Base-by-base conservation (phyloP, 2,888 invertebrate species). In the Chrysolina haemoptera region DNA sequence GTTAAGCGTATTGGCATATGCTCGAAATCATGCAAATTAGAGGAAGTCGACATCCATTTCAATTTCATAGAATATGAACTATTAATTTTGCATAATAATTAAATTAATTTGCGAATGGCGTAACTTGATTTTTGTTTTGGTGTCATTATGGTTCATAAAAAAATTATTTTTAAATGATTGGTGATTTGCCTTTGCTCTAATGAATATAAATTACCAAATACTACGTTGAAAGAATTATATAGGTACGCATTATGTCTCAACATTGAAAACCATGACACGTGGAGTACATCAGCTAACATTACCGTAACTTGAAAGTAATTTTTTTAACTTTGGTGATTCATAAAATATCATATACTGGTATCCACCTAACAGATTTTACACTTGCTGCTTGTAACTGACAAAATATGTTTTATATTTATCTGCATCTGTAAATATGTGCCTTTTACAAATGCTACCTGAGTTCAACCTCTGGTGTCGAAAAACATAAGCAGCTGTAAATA, bases 1-100 rank as follows among this genome's bases (percentile, higher is more conserved):
- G 53, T 14, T 53, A 20, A 53, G 53, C 53, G 53, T 20, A 53
- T 53, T 53, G 53, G 22, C 53, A 53, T 53, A 53, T 53, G 53
- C 53, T 53, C 22, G 18, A 18, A 53, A 20, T 53, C 20, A 53
- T 6, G 53, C 16, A 53, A 12, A 20, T 20, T 12, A 18, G 53
- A 53, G 53, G 53, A 53, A 53, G 53, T 53, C 53, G 18, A 16
- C 53, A 53, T 53, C 18, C 20, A 53, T 53, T 20, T 53, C 53
- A 53, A 18, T 53, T 18, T 43, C 43, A 14, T 43, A 14, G 12
- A 43, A 43, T 14, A 20, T 18, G 11, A 22, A 53, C 12, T 18
- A 22, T 53, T 8, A 35, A 35, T 3, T 35, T 11, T 10, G 53
- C 11, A 53, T 18, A 53, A 53, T 53, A 20, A 20, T 53, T 11